A percentile compares a stretch with the other conserved stretches of the same genome.
phyloP scores from a whole-genome alignment of 2,113 vertebrate genomes.

The Paramisgurnus dabryanus region DNA sequence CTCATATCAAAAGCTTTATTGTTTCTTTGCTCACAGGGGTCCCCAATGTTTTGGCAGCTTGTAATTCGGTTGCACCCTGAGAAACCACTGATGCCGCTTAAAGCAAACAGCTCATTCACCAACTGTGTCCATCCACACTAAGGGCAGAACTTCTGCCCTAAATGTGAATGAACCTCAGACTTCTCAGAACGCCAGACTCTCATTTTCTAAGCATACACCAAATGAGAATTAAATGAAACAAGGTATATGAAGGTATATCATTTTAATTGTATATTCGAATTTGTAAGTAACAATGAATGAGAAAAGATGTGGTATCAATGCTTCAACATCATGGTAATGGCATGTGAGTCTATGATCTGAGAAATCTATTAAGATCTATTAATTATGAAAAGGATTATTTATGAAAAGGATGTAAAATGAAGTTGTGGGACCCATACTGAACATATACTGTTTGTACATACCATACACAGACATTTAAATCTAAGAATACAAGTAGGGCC shows the following conservation, averaged over 20 bases:
- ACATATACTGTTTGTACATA: not conserved
- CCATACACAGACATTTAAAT: not conserved
- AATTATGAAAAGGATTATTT: not conserved
- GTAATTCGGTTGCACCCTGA: conserved; percentile 58
- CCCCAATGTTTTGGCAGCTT: conserved; percentile 73
- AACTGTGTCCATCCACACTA: conserved; percentile 43
- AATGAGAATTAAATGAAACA: not conserved
- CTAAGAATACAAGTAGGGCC: too few species aligned
- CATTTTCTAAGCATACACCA: too few species aligned
- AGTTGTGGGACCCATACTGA: not conserved
- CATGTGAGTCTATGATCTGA: not conserved
- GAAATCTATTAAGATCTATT: not conserved
- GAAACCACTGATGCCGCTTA: conserved; percentile 52
- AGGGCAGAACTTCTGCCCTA: too few species aligned
- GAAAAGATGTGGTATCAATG: not conserved
- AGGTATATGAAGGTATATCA: not conserved
- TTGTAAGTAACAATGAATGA: not conserved
- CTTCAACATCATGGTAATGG: not conserved
- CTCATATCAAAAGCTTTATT: conserved; percentile 77
- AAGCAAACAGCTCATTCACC: conserved; percentile 53
- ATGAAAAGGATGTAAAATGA: not conserved
- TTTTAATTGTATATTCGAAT: not conserved
- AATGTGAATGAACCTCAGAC: too few species aligned
- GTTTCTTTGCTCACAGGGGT: conserved; percentile 75
- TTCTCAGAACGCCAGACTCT: too few species aligned